These are phyloP conservation scores for Pseudocheirus occidentalis DNA, from an alignment of 2,797 vertebrate species.

Conservation along the genomic window DNA sequence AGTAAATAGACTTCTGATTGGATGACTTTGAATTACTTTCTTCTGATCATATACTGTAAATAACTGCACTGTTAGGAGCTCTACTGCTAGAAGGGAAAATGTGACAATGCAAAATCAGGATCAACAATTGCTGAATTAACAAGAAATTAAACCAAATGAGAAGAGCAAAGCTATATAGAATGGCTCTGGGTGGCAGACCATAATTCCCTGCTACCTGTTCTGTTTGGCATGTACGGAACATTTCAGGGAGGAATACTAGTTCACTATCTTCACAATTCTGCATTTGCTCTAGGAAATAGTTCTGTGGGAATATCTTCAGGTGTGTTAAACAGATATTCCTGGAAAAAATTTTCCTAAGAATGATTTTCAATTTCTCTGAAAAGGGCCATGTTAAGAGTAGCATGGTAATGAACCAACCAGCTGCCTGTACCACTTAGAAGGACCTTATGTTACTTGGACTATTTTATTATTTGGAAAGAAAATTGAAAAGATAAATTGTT, in stretches of 20 bases:
- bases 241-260: accelerated
- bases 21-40: neutral
- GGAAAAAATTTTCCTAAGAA: neutral
- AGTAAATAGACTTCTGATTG: neutral
- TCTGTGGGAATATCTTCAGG: accelerated
- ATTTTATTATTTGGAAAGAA: accelerated
- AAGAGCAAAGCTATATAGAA: neutral
- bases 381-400: neutral
- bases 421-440: neutral
- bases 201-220: accelerated
- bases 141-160: neutral
- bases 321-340: neutral
- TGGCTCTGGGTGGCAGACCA: neutral
- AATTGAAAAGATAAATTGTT: accelerated
- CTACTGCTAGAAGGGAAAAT: neutral
- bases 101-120: neutral
- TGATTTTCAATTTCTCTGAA: neutral
- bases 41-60: accelerated
- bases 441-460: neutral
- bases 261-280: neutral
- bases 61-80: too few relatives aligned
- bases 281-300: neutral
- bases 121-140: constrained; percentile 10
- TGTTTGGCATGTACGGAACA: accelerated
- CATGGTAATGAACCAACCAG: accelerated